Conservation (phyloP, 1,140 invertebrate species). For the Penaeus japonicus region DNA sequence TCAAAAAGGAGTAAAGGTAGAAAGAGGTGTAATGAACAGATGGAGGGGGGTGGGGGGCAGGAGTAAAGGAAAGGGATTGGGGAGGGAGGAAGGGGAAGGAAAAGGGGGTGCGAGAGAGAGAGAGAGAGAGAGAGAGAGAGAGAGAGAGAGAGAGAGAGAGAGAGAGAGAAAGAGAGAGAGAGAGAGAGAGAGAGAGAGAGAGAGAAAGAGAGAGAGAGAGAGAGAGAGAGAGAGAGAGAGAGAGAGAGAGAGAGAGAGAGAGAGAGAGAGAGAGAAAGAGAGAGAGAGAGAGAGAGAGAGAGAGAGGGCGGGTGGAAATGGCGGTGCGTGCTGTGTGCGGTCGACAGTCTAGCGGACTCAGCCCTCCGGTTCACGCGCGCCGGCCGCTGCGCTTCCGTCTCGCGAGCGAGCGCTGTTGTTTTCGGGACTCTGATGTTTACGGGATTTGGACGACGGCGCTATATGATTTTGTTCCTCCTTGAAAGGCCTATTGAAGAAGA, state of each 20-base stretch:
- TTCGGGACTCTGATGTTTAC: too few species aligned
- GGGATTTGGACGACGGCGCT: too few species aligned
- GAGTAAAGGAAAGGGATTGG: too few species aligned
- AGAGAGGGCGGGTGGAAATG: neutral
- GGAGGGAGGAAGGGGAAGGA: neutral
- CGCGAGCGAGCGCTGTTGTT: too few species aligned
- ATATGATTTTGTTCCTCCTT: too few species aligned
- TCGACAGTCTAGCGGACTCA: too few species aligned
- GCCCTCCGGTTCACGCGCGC: too few species aligned
- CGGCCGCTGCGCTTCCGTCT: too few species aligned
- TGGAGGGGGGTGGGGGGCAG: too few species aligned
- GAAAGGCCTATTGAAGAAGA: too few species aligned
- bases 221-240: neutral
- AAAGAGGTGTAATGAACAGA: neutral
- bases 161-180: neutral
- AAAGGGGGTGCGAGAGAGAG: neutral
- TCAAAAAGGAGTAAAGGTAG: too few species aligned
- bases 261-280: neutral
- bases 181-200: neutral
- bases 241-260: neutral
- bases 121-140: neutral
- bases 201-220: neutral
- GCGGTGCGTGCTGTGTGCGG: neutral
- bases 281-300: neutral
- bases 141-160: neutral